Conservation (phyloP, 2,113 vertebrate genomes). For the Hippocampus comes region DNA sequence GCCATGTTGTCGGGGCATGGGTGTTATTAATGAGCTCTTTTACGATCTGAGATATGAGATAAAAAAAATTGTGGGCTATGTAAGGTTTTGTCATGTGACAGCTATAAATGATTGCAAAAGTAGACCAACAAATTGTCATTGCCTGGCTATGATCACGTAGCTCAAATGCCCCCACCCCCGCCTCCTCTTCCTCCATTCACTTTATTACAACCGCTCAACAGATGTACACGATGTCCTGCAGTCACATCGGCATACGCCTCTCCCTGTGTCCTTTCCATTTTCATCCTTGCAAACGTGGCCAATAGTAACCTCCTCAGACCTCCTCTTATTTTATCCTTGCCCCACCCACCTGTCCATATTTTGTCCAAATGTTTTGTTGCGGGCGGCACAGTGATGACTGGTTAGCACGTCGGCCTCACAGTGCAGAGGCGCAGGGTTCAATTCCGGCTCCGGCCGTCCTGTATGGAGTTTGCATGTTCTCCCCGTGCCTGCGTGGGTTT, state of each 20-base stretch:
- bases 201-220: constrained; percentile 33
- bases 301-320: constrained; percentile 15
- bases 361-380: constrained; percentile 25
- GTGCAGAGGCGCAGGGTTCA: too few relatives aligned
- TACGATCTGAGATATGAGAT: neutral
- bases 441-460: too few relatives aligned
- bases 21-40: neutral
- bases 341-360: constrained; percentile 35
- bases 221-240: constrained; percentile 17
- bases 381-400: too few relatives aligned
- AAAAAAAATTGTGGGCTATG: neutral
- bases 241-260: neutral
- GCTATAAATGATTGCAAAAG: neutral
- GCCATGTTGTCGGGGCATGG: neutral
- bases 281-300: constrained; percentile 8
- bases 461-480: too few relatives aligned
- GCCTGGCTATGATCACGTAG: constrained; percentile 55
- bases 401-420: too few relatives aligned
- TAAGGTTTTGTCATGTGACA: neutral
- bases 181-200: constrained; percentile 15
- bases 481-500: too few relatives aligned
- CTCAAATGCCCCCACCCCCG: constrained; percentile 9
- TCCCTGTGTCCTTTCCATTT: neutral
- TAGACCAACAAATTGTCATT: neutral
- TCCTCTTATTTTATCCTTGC: constrained; percentile 42